A percentile compares a stretch with the other conserved stretches of the same genome.
These are phyloP conservation scores for human DNA, from an alignment of 2,113 vertebrate species.

Conservation along the genomic window DNA sequence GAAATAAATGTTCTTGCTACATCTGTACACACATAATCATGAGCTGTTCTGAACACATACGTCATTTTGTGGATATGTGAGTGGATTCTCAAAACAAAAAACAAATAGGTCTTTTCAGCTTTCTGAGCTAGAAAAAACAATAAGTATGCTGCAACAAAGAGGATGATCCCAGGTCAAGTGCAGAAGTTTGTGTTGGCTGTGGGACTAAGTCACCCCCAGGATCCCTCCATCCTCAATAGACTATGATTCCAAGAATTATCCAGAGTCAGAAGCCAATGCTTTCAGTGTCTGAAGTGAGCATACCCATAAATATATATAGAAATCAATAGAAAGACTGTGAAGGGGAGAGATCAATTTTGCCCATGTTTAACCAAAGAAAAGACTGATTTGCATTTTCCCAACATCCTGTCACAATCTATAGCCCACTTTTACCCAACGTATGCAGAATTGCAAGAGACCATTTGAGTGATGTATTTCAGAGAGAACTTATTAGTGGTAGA, in stretches of 20 bases:
- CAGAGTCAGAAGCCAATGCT: not conserved
- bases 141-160: constrained; percentile 28
- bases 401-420: not conserved
- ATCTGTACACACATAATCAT: constrained; percentile 72
- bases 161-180: constrained; percentile 38
- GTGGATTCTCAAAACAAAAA: constrained; percentile 71
- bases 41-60: constrained; percentile 77
- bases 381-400: not conserved
- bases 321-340: not conserved
- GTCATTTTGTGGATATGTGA: constrained; percentile 71
- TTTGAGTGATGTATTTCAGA: not conserved
- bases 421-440: not conserved
- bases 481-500: not conserved
- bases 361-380: constrained; percentile 42
- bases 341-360: not conserved
- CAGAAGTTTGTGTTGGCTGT: not conserved
- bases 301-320: not conserved
- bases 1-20: constrained; percentile 72
- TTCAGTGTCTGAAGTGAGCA: not conserved
- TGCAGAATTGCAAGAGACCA: not conserved
- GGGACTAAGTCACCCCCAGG: not conserved
- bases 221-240: not conserved
- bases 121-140: constrained; percentile 69
- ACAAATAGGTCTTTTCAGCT: constrained; percentile 75
- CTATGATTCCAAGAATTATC: not conserved